Percentiles rank a stretch among this genome's conserved stretches.
Evolutionary conservation across 1,140 invertebrate species (phyloP).

Genomic region (Aphaenogaster rudis): DNA sequence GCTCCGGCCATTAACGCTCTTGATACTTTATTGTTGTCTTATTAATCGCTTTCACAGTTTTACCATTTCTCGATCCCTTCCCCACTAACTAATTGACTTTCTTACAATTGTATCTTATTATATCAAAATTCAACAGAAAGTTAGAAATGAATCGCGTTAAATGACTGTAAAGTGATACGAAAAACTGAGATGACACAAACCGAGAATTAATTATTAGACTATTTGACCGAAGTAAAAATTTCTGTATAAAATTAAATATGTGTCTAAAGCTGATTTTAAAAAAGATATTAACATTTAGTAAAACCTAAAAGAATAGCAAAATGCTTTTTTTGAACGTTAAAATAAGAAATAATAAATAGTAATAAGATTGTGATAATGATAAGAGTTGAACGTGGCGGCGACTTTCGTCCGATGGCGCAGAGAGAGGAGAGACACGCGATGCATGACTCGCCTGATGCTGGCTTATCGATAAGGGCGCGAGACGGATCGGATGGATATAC

Average conservation of each 20-base stretch:
- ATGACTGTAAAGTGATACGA: neutral
- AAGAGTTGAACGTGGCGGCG: slow-evolving; percentile 4
- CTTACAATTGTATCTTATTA: slow-evolving; percentile 2
- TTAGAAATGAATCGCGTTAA: neutral
- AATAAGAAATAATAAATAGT: slow-evolving; percentile 6
- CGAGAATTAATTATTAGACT: neutral
- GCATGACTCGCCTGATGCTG: slow-evolving; percentile 65
- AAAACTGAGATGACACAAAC: neutral
- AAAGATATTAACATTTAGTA: neutral
- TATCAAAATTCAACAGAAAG: neutral
- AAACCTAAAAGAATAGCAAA: neutral
- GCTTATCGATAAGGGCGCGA: slow-evolving; percentile 60
- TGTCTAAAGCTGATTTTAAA: neutral
- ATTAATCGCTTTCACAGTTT: slow-evolving; percentile 22
- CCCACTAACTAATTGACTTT: neutral
- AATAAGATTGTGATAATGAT: slow-evolving; percentile 17
- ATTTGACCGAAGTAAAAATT: neutral
- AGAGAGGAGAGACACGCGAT: slow-evolving; percentile 41
- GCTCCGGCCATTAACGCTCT: slow-evolving; percentile 20
- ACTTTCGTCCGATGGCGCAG: neutral
- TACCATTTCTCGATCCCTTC: slow-evolving; percentile 1
- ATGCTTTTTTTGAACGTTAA: neutral
- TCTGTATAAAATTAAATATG: neutral
- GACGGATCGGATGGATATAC: neutral
- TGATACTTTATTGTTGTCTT: slow-evolving; percentile 29